Base-by-base conservation (phyloP, 2,888 invertebrate species). In the Cantharis rustica region DNA sequence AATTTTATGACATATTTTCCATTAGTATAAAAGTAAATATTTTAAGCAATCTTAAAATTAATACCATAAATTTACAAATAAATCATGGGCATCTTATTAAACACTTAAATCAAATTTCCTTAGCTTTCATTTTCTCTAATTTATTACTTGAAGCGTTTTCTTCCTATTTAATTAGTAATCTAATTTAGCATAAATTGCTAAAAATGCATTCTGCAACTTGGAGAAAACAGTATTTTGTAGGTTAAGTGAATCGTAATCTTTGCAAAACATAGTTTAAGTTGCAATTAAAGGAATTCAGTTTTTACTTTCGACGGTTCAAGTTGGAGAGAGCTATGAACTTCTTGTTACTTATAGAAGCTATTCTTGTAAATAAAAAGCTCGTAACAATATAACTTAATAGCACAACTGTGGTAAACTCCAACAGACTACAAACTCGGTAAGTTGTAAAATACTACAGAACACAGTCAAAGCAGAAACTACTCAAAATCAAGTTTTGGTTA, bases 331-430 rank as follows among this genome's bases (percentile, higher is more conserved):
- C 23, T 69, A 26, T 31, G 26, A 69, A 69, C 23, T 69, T 69
- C 27, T 16, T 26, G 27, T 69, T 31, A n/a, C 31, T 69, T 31
- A 26, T 16, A 26, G 16, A 27, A 31, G 16, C 26, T 77, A 75
- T 77, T 61, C 72, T 72, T 77, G 75, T 75, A 77, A 75, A 77
- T 77, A 77, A 77, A 77, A 77, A 77, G 74, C 72, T 75, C 75
- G 77, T 75, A 75, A 77, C 77, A 77, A 77, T 77, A 77, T 77
- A 77, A 77, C 77, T 77, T 77, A 77, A 77, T 77, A 77, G 77
- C 77, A 77, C 77, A 77, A 77, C 77, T 75, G 77, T 66, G 75
- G 77, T 77, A 77, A 77, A 77, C 77, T 77, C 72, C 68, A 72
- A 72, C 75, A 77, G 75, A 75, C 77, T 75, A 75, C 72, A 69